These are phyloP conservation scores for Mythimna loreyi DNA, from an alignment of 2,888 invertebrate species.

Conservation along the genomic window DNA sequence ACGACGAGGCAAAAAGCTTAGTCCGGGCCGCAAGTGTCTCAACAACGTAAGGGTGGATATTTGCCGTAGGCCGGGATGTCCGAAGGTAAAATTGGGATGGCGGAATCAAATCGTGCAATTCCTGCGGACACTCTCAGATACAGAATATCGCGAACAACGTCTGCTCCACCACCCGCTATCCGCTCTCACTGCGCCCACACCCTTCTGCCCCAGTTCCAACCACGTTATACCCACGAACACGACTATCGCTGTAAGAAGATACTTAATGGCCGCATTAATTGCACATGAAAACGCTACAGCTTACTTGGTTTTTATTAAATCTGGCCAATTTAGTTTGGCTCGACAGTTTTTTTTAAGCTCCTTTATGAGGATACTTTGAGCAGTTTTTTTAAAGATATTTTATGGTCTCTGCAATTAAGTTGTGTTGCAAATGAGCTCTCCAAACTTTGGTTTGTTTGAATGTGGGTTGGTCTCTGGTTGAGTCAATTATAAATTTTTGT, in stretches of 20 bases:
- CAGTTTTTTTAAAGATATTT: neutral
- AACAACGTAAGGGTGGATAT: too few species aligned
- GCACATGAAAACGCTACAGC: constrained; percentile 49
- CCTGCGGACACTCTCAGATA: too few species aligned
- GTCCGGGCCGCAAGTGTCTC: too few species aligned
- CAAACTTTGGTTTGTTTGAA: neutral
- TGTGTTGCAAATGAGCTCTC: neutral
- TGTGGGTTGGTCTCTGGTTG: too few species aligned
- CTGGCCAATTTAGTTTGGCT: constrained; percentile 7
- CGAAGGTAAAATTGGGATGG: too few species aligned
- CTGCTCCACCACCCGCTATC: neutral
- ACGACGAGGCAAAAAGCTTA: too few species aligned
- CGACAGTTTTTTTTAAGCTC: neutral
- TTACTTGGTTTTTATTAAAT: constrained; percentile 44
- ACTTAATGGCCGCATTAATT: constrained; percentile 63
- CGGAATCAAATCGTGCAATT: too few species aligned
- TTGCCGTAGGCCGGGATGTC: too few species aligned
- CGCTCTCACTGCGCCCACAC: constrained; percentile 12
- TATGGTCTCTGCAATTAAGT: neutral
- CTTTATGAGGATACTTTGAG: neutral
- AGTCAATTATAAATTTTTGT: too few species aligned
- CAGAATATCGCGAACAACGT: neutral
- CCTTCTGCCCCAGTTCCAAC: constrained; percentile 49
- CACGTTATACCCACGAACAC: constrained; percentile 51
- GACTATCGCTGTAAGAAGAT: constrained; percentile 62